Conservation (phyloP, 2,888 invertebrate species). For the Nemapogon koenigi region DNA sequence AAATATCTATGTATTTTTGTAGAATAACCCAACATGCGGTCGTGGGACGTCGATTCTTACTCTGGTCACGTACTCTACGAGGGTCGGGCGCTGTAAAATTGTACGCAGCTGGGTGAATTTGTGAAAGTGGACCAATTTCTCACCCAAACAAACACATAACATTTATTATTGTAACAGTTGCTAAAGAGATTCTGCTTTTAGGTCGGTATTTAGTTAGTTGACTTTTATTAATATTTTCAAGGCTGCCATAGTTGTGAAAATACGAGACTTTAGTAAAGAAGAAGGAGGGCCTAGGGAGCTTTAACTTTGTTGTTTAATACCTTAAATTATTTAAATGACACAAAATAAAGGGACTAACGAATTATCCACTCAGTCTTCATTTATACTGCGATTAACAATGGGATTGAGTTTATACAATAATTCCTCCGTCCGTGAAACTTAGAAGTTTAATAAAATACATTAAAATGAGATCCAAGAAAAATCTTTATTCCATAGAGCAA, state of each 20-base stretch:
- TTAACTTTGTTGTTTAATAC: too few relatives aligned
- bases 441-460: too few relatives aligned
- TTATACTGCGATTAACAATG: too few relatives aligned
- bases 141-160: conserved; percentile 26
- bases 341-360: too few relatives aligned
- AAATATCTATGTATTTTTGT: conserved; percentile 4
- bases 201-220: background rate
- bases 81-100: conserved; percentile 39
- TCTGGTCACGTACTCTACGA: conserved; percentile 33
- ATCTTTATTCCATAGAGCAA: too few relatives aligned
- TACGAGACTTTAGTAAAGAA: too few relatives aligned
- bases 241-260: background rate
- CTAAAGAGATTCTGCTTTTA: conserved; percentile 5
- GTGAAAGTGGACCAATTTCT: conserved; percentile 30
- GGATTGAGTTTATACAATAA: too few relatives aligned
- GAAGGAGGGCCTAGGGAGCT: too few relatives aligned
- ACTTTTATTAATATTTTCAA: background rate
- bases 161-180: conserved; percentile 19
- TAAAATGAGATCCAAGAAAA: too few relatives aligned
- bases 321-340: too few relatives aligned
- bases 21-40: conserved; percentile 1
- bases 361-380: too few relatives aligned
- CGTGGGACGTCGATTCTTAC: conserved; percentile 22
- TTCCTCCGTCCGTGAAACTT: too few relatives aligned
- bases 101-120: conserved; percentile 37